Conservation (phyloP, 2,888 invertebrate species). For the Sabatieria punctata region DNA sequence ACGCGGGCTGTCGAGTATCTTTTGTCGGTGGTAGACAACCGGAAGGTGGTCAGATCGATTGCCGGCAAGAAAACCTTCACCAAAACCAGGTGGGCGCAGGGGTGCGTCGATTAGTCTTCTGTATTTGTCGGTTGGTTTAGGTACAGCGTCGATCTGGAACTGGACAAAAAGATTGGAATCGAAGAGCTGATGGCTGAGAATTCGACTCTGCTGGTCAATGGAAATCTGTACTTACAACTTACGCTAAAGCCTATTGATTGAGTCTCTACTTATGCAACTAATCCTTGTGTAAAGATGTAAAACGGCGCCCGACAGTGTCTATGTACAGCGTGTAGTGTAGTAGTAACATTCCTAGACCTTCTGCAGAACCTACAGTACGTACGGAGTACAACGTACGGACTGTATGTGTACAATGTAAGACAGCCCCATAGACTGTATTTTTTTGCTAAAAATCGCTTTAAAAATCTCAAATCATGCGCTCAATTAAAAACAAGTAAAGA, state of each 20-base stretch:
- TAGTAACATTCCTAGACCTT: no score
- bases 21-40: conserved; percentile 27
- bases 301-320: no score
- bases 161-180: conserved; percentile 33
- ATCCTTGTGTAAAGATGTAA: no score
- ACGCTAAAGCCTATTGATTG: conserved; percentile 11
- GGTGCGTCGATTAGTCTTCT: not conserved
- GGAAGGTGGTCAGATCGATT: conserved; percentile 31
- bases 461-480: no score
- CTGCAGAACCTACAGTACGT: no score
- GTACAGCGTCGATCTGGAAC: conserved; percentile 34
- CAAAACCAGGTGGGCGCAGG: conserved; percentile 25
- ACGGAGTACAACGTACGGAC: no score
- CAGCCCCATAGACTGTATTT: no score
- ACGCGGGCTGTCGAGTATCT: conserved; percentile 32
- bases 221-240: conserved; percentile 9
- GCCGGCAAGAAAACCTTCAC: conserved; percentile 35
- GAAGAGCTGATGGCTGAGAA: conserved; percentile 20
- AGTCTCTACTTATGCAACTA: not conserved
- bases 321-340: no score
- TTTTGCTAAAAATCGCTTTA: no score
- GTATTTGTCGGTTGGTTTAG: conserved; percentile 12
- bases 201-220: conserved; percentile 15
- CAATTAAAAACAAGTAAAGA: no score
- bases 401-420: no score